Evolutionary conservation across 2,888 invertebrate genomes (phyloP), one percentile per base, ranked within the genome.

Genomic region (Acrobasis suavella): DNA sequence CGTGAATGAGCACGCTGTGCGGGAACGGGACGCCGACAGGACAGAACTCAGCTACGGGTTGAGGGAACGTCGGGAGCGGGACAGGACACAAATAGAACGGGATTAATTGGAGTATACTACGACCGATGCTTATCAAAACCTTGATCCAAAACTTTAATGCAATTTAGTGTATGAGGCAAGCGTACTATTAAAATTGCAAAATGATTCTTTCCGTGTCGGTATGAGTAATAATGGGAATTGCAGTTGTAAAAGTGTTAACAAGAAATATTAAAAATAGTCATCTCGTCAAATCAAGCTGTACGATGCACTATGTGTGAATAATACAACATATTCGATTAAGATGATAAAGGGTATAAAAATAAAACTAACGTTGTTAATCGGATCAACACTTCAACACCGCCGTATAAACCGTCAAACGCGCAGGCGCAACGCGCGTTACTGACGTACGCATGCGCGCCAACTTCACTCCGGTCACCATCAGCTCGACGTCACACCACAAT

Each of bases 361-460:
- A 82, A 86, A 87, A 90, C 91, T 83, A 80, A 92, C 92, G 88
- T 91, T 91, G 91, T 91, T 92, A 92, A 91, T 90, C 90, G 91
- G 91, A 92, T 92, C 91, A 90, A 86, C 85, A 91, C 86, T 84
- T 83, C 89, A 83, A 85, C 91, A 91, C 92, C 91, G 91, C 91
- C 91, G 91, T 91, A 81, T 90, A 89, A 78, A 86, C 87, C 91
- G 91, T 90, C 90, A 87, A 86, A 85, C 91, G 91, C 91, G 92
- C 92, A 91, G 80, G 91, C 92, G 91, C 92, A 86, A 85, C 84
- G 89, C 90, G 85, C 83, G 83, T 85, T 83, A 92, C 92, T 92
- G 91, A 89, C 87, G 87, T 87, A 82, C 81, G 83, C 86, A 81
- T 82, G 85, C 85, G 87, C 82, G 77, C 81, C 72, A 86, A 91